Percentiles rank a stretch among this genome's conserved stretches.
These are phyloP conservation scores for Hypercompe scribonia DNA, from an alignment of 2,888 invertebrate genomes.

Conservation along the genomic window DNA sequence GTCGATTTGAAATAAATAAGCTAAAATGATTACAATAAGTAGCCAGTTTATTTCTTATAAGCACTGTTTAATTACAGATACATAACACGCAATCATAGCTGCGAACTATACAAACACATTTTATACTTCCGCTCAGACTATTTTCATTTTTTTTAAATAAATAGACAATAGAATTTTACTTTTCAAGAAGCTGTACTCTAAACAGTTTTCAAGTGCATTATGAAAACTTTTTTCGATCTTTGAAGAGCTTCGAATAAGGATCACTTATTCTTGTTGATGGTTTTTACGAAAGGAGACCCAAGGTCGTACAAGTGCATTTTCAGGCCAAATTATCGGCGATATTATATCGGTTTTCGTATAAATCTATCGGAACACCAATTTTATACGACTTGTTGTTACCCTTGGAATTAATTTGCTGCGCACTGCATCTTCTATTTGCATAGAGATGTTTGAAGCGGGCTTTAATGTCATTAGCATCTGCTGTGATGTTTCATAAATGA, in stretches of 20 bases:
- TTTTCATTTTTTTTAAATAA: not conserved
- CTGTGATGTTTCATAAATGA: not conserved
- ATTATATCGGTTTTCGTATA: conserved; percentile 1
- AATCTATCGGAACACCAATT: conserved; percentile 1
- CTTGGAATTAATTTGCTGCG: conserved; percentile 3
- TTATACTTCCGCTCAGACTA: not conserved
- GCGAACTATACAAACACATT: not conserved
- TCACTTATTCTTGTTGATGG: not conserved
- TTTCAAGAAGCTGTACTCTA: not conserved
- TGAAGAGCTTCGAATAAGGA: no score
- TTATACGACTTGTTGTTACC: conserved; percentile 4
- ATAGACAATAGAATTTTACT: not conserved
- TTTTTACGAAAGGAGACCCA: not conserved
- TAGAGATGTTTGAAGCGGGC: not conserved
- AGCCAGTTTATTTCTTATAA: not conserved
- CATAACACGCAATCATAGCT: not conserved
- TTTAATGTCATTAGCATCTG: not conserved
- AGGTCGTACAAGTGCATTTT: conserved; percentile 4
- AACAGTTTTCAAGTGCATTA: not conserved
- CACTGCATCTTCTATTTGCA: not conserved
- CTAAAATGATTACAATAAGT: not conserved
- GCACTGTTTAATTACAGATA: conserved; percentile 1
- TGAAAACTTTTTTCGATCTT: not conserved
- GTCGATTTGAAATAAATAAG: not conserved
- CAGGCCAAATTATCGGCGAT: not conserved